Evolutionary conservation across 2,888 invertebrate species (phyloP).

Genomic region (Muschampia plurimacula): DNA sequence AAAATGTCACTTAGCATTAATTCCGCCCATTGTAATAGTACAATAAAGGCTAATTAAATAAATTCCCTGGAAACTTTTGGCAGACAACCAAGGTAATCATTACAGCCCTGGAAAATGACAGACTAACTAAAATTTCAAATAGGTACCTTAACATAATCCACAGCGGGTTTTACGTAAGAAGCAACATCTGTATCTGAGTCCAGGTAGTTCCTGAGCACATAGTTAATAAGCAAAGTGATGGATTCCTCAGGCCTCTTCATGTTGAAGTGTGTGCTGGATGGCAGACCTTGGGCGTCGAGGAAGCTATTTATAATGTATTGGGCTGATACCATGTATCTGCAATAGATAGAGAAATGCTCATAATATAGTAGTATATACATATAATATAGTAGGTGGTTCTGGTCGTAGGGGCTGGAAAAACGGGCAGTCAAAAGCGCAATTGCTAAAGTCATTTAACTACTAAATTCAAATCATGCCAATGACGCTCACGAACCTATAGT

Average conservation of each 20-base stretch:
- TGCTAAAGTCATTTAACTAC: too few relatives aligned
- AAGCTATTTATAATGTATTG: constrained; percentile 91
- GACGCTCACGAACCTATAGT: too few relatives aligned
- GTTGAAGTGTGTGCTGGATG: constrained; percentile 89
- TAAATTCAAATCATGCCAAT: too few relatives aligned
- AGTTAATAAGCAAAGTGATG: constrained; percentile 88
- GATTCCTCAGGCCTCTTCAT: constrained; percentile 89
- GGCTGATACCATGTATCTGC: constrained; percentile 88
- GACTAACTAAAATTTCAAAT: not conserved
- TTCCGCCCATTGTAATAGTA: too few relatives aligned
- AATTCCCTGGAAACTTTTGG: too few relatives aligned
- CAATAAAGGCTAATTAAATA: too few relatives aligned
- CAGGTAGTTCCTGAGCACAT: constrained; percentile 88
- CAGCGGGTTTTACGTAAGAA: constrained; percentile 91
- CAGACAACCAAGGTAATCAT: too few relatives aligned
- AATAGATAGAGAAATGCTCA: constrained; percentile 44
- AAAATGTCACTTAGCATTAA: too few relatives aligned
- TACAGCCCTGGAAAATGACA: too few relatives aligned
- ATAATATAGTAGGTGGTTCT: not conserved
- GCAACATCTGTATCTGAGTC: constrained; percentile 90
- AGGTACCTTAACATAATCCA: constrained; percentile 88
- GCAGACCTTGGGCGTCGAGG: constrained; percentile 90
- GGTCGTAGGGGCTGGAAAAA: too few relatives aligned
- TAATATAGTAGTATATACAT: not conserved
- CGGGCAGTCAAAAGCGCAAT: too few relatives aligned